phyloP scores from a whole-genome alignment of 2,113 vertebrate species.

The Apaloderma vittatum region DNA sequence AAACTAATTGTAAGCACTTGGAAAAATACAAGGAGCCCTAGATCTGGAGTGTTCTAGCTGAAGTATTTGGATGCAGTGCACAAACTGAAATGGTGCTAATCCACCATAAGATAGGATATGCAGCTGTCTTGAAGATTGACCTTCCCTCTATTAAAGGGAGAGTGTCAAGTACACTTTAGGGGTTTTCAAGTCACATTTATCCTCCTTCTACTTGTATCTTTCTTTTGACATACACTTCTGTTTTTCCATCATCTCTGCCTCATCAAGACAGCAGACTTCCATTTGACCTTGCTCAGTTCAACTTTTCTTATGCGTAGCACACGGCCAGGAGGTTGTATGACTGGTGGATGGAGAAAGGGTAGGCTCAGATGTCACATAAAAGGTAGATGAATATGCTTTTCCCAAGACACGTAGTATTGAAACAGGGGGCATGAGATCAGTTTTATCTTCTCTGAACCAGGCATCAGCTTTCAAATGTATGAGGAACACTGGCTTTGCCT shows the following conservation, averaged over 20 bases:
- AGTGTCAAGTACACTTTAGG: not conserved
- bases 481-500: constrained; percentile 2
- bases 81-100: not conserved
- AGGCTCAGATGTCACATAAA: constrained; percentile 23
- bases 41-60: not conserved
- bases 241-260: not conserved
- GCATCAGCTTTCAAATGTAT: constrained; percentile 21
- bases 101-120: not conserved
- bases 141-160: not conserved
- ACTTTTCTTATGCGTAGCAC: not conserved
- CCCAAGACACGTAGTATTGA: not conserved
- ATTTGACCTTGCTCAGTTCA: not conserved
- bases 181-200: not conserved
- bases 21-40: constrained; percentile 20
- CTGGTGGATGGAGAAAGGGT: not conserved
- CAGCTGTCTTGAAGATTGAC: not conserved
- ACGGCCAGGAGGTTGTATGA: not conserved
- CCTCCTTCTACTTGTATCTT: not conserved
- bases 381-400: not conserved
- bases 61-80: not conserved
- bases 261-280: not conserved
- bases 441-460: not conserved
- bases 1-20: constrained; percentile 34
- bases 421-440: not conserved
- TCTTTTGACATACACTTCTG: not conserved